Conservation (phyloP, 1,140 invertebrate genomes). For the Melipona quadrifasciata region DNA sequence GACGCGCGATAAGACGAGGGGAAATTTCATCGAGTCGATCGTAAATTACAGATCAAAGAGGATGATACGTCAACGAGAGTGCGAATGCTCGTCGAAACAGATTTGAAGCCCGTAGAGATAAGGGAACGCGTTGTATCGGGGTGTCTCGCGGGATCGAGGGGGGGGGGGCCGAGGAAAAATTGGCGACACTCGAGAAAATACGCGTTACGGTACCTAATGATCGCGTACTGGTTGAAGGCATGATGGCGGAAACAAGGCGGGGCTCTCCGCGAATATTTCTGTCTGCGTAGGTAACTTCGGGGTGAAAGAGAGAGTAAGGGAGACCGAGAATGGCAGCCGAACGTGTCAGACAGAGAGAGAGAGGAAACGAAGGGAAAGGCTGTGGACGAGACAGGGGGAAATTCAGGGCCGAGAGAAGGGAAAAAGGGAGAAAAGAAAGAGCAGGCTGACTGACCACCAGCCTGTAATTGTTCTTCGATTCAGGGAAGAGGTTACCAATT, state of each 20-base stretch:
- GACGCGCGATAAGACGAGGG: not conserved
- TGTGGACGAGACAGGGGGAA: not conserved
- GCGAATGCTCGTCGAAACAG: not conserved
- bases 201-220: conserved; percentile 77
- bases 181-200: conserved; percentile 55
- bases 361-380: not conserved
- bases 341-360: not conserved
- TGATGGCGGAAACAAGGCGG: conserved; percentile 68
- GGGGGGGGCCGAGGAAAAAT: not conserved
- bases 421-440: conserved; percentile 15
- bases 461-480: conserved; percentile 58
- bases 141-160: not conserved
- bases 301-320: conserved; percentile 4
- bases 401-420: conserved; percentile 28
- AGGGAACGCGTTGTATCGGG: not conserved
- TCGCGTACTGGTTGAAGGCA: conserved; percentile 68
- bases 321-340: not conserved
- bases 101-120: conserved; percentile 5
- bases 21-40: too few relatives aligned
- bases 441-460: conserved; percentile 18
- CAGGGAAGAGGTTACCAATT: conserved; percentile 68
- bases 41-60: not conserved
- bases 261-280: conserved; percentile 67
- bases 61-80: not conserved
- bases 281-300: conserved; percentile 62